These are phyloP conservation scores for Incurvaria masculella DNA, from an alignment of 2,888 invertebrate species.

Conservation along the genomic window DNA sequence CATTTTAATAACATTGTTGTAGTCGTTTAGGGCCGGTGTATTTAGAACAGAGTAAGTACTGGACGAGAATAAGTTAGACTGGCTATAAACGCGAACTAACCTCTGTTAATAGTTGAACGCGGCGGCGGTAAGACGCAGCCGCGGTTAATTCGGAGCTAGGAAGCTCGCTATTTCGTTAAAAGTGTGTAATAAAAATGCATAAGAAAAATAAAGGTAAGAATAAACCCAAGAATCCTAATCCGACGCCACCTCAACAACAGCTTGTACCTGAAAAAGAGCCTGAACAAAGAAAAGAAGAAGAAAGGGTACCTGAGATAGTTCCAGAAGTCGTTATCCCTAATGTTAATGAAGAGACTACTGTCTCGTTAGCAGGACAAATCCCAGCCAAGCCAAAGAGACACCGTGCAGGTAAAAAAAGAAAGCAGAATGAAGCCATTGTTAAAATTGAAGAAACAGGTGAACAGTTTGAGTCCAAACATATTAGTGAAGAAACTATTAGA, in stretches of 20 bases:
- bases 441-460: conserved; percentile 19
- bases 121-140: not conserved
- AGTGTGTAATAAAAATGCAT: conserved; percentile 27
- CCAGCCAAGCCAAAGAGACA: conserved; percentile 50
- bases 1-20: too few species aligned
- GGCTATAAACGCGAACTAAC: not conserved
- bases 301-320: conserved; percentile 22
- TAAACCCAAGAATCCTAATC: conserved; percentile 25
- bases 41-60: not conserved
- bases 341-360: conserved; percentile 11
- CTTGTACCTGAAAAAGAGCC: not conserved
- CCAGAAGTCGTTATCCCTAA: conserved; percentile 19
- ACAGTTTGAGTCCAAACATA: conserved; percentile 16
- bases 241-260: conserved; percentile 20
- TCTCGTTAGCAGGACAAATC: conserved; percentile 20
- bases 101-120: conserved; percentile 4
- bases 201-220: conserved; percentile 40
- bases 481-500: conserved; percentile 10
- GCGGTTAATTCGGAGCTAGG: not conserved
- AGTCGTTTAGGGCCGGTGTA: not conserved
- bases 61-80: not conserved
- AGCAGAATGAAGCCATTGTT: conserved; percentile 25
- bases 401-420: conserved; percentile 41
- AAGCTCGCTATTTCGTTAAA: not conserved
- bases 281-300: conserved; percentile 8